Evolutionary conservation across 1,140 invertebrate species (phyloP).

Genomic region (Neodiprion pinetum): DNA sequence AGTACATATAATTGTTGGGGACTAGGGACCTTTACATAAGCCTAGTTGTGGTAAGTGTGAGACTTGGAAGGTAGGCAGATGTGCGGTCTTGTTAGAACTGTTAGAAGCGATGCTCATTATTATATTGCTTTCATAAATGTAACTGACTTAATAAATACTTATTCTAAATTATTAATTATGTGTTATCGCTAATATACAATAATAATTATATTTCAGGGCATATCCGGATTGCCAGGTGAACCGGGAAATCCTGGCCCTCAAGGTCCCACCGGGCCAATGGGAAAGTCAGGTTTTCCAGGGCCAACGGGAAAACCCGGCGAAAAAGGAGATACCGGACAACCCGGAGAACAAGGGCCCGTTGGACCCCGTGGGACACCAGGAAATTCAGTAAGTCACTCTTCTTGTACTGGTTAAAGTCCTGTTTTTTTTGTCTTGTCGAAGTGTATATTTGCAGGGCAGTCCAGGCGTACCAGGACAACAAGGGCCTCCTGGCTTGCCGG

Average conservation of each 20-base stretch:
- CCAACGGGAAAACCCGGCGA: conserved; percentile 56
- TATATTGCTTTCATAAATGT: no score
- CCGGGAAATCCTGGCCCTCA: conserved; percentile 45
- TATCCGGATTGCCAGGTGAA: conserved; percentile 44
- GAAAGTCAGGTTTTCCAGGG: conserved; percentile 44
- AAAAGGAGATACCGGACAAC: conserved; percentile 60
- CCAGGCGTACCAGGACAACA: conserved; percentile 36
- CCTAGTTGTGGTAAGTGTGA: no score
- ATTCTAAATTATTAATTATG: no score
- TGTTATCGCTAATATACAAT: no score
- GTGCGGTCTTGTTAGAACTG: no score
- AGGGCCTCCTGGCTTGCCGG: conserved; percentile 44
- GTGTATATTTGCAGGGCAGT: conserved; percentile 6
- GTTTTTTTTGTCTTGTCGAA: no score
- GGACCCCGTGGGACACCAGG: conserved; percentile 69
- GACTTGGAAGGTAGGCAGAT: no score
- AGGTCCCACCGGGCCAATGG: conserved; percentile 46
- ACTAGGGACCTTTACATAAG: no score
- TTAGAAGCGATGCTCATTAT: no score
- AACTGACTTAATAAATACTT: no score
- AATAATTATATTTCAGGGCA: conserved; percentile 37
- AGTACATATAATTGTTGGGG: no score
- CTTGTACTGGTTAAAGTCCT: neutral
- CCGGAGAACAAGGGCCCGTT: conserved; percentile 65
- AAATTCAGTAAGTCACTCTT: conserved; percentile 46